Evolutionary conservation across 2,888 invertebrate genomes (phyloP).

Genomic region (Dromius quadrimaculatus): DNA sequence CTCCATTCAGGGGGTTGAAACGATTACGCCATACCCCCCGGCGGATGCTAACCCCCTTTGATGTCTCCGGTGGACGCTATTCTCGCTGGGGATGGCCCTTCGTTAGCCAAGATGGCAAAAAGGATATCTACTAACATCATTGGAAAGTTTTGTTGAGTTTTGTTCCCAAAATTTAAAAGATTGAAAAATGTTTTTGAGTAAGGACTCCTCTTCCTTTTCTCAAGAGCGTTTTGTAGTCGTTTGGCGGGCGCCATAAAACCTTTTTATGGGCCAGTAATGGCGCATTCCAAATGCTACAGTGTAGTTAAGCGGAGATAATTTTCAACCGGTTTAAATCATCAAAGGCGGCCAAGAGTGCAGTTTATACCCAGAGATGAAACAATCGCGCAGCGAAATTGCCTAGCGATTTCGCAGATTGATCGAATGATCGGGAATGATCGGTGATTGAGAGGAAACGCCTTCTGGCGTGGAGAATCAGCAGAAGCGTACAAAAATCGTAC

Average conservation of each 20-base stretch:
- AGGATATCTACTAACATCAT: not conserved
- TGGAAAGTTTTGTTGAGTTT: not conserved
- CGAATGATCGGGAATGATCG: conserved; percentile 4
- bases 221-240: not conserved
- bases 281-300: conserved; percentile 47
- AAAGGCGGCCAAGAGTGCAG: conserved; percentile 4
- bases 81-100: not conserved
- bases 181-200: not conserved
- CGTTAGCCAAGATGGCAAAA: conserved; percentile 2
- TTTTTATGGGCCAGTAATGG: conserved; percentile 47
- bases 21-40: conserved; percentile 5
- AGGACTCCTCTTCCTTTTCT: no score
- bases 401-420: conserved; percentile 4
- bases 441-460: conserved; percentile 5
- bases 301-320: conserved; percentile 36
- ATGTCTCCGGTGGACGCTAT: not conserved
- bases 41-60: not conserved
- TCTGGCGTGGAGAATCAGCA: not conserved
- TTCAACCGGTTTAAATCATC: conserved; percentile 37
- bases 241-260: conserved; percentile 22
- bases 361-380: not conserved
- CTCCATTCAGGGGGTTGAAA: conserved; percentile 52
- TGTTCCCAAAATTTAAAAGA: no score
- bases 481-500: not conserved
- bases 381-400: not conserved